Evolutionary conservation across 2,113 vertebrate genomes (phyloP).

Genomic region (Peromyscus polionotus): DNA sequence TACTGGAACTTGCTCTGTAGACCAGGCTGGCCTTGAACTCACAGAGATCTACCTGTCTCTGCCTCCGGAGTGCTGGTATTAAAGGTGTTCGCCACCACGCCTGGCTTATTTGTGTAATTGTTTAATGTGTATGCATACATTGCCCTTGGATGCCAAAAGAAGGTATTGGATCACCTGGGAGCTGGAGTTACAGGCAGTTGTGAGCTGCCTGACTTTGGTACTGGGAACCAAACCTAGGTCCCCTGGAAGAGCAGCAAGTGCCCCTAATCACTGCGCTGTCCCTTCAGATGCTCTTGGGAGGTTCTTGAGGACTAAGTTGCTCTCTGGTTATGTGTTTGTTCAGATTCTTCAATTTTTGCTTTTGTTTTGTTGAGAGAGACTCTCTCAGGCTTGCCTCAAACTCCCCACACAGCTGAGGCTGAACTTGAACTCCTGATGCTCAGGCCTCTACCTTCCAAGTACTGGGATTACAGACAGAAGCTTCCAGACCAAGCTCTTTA

Average conservation of each 20-base stretch:
- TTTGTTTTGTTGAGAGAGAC: not conserved
- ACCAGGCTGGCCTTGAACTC: too few relatives aligned
- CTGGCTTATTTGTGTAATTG: not conserved
- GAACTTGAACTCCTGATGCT: not conserved
- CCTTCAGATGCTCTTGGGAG: not conserved
- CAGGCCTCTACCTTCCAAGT: not conserved
- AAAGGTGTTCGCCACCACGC: too few relatives aligned
- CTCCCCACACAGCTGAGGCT: not conserved
- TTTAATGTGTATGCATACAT: not conserved
- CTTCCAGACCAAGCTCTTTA: not conserved
- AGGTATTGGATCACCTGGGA: not conserved
- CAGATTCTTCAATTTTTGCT: not conserved
- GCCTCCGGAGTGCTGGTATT: too few relatives aligned
- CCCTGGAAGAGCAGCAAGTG: not conserved
- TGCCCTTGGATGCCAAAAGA: not conserved
- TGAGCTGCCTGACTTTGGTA: not conserved
- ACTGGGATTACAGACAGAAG: not conserved
- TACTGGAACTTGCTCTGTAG: too few relatives aligned
- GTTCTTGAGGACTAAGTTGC: not conserved
- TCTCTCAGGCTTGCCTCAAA: not conserved
- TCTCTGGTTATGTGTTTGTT: not conserved
- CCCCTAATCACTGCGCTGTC: not conserved
- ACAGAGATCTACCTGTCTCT: too few relatives aligned
- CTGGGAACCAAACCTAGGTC: not conserved
- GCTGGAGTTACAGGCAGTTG: not conserved